Evolutionary conservation across 2,888 invertebrate genomes (phyloP).

Genomic region (Sceliomorpha sp.): DNA sequence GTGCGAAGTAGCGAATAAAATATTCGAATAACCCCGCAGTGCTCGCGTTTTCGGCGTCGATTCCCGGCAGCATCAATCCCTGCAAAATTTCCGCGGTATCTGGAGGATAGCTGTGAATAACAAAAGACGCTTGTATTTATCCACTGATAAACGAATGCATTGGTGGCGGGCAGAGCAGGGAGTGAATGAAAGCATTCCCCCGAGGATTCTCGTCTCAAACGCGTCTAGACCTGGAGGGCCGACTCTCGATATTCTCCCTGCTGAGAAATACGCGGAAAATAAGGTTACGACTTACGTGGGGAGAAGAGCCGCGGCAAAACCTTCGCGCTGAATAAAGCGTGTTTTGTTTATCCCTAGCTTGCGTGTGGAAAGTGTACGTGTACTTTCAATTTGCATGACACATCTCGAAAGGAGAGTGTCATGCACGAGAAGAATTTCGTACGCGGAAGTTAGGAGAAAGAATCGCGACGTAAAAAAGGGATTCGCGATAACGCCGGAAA

Average conservation of each 20-base stretch:
- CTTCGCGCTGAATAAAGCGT: slow-evolving; percentile 3
- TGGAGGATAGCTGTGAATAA: slow-evolving; percentile 28
- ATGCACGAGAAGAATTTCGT: too few relatives aligned
- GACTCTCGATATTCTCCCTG: slow-evolving; percentile 8
- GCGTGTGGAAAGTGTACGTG: too few relatives aligned
- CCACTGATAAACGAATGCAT: slow-evolving; percentile 43
- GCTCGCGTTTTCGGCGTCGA: slow-evolving; percentile 18
- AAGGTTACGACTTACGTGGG: slow-evolving; percentile 1
- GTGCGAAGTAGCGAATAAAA: too few relatives aligned
- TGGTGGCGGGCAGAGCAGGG: too few relatives aligned
- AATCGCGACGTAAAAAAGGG: too few relatives aligned
- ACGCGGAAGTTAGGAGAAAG: too few relatives aligned
- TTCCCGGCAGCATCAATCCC: slow-evolving; percentile 11
- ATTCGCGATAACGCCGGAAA: too few relatives aligned
- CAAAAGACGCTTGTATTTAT: slow-evolving; percentile 36
- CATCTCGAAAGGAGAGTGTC: too few relatives aligned
- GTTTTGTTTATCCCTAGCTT: too few relatives aligned
- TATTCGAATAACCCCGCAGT: slow-evolving; percentile 22
- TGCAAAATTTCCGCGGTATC: slow-evolving; percentile 5
- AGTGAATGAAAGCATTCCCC: slow-evolving; percentile 6
- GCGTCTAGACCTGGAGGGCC: slow-evolving; percentile 14
- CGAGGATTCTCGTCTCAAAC: slow-evolving; percentile 32
- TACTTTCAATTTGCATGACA: too few relatives aligned
- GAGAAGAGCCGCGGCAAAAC: slow-evolving; percentile 1
- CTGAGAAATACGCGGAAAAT: slow-evolving; percentile 7